Percentiles rank a stretch among this genome's conserved stretches.
Evolutionary conservation across 35 echinoderm and acorn worm species (phyloP).

Genomic region (Eucidaris tribuloides): DNA sequence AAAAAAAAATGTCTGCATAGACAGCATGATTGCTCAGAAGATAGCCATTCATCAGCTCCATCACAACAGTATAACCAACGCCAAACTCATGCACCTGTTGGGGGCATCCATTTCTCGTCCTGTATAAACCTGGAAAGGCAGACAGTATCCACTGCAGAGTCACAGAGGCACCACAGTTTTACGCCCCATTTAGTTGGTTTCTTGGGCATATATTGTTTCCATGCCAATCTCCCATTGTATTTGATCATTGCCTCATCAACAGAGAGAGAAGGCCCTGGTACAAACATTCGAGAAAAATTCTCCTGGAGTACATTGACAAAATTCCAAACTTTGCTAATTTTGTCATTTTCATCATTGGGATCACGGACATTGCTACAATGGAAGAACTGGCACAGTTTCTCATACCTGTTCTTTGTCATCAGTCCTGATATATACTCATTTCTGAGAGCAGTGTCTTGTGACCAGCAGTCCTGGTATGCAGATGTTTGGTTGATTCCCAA

Average conservation of each 20-base stretch:
- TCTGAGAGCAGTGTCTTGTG: not conserved
- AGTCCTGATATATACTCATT: not conserved
- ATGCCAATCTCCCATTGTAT: not conserved
- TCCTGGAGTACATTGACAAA: not conserved
- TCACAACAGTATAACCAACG: not conserved
- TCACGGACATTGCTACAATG: not conserved
- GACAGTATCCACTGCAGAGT: not conserved
- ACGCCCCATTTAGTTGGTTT: no score
- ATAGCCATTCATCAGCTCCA: not conserved
- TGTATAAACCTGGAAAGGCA: not conserved
- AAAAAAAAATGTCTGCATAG: not conserved
- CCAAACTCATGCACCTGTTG: not conserved
- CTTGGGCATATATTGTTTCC: constrained; percentile 8
- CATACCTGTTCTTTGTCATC: not conserved
- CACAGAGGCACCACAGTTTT: not conserved
- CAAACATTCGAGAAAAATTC: not conserved
- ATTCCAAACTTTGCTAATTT: not conserved
- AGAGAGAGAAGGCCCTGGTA: not conserved
- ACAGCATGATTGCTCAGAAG: not conserved
- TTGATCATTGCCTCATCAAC: not conserved
- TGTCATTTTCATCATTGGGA: not conserved
- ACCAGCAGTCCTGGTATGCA: not conserved
- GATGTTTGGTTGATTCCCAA: constrained; percentile 4
- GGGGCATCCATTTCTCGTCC: no score
- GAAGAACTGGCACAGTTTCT: constrained; percentile 1